Conservation (phyloP, 1,140 invertebrate species). For the Diplogasteroides magnus region DNA sequence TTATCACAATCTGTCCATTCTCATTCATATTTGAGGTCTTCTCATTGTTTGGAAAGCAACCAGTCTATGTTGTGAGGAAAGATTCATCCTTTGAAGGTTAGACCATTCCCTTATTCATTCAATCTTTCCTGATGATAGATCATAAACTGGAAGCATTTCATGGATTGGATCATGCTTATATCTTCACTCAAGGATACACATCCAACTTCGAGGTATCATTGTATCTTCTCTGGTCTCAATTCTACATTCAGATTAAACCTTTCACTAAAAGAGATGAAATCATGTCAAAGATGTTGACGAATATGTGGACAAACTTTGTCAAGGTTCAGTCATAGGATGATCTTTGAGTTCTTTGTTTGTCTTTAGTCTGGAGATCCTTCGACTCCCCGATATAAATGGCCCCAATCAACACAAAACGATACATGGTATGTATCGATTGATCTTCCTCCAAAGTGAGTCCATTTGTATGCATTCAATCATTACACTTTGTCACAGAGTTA, state of each 20-base stretch:
- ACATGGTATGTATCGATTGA: conserved; percentile 41
- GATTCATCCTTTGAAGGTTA: conserved; percentile 30
- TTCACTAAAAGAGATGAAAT: conserved; percentile 45
- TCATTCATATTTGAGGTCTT: conserved; percentile 35
- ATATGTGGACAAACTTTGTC: conserved; percentile 53
- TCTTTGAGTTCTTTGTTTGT: too few relatives aligned
- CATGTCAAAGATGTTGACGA: conserved; percentile 47
- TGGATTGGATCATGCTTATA: conserved; percentile 52
- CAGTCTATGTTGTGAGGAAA: conserved; percentile 39
- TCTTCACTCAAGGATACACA: conserved; percentile 51
- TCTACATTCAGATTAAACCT: conserved; percentile 35
- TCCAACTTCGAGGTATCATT: conserved; percentile 39
- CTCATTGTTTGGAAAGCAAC: conserved; percentile 47
- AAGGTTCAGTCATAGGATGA: too few relatives aligned
- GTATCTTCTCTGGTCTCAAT: not conserved
- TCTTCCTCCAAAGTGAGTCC: conserved; percentile 46
- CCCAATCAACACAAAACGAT: conserved; percentile 9
- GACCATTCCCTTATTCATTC: conserved; percentile 3
- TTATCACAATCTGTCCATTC: conserved; percentile 1
- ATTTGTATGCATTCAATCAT: conserved; percentile 1
- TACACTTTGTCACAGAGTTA: conserved; percentile 35
- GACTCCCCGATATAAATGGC: conserved; percentile 29
- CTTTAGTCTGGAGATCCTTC: conserved; percentile 49
- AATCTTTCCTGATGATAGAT: conserved; percentile 16
- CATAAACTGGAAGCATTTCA: conserved; percentile 43